Base-by-base conservation (phyloP, 2,113 vertebrate species). In the Xiphophorus couchianus region DNA sequence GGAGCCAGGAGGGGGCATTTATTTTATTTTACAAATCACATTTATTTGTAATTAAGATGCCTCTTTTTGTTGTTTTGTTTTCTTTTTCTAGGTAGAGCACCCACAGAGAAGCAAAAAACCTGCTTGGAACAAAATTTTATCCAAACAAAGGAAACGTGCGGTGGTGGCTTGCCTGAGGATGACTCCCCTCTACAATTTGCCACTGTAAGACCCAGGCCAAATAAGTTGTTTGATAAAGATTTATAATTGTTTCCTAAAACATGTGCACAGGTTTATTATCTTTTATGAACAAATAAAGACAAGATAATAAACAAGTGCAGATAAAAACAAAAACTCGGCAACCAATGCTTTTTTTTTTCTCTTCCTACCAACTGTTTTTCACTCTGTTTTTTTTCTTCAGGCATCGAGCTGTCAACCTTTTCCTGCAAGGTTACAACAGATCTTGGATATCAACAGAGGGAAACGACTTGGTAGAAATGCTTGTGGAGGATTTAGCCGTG, bases 111-210 rank as follows among this genome's bases (percentile, higher is more conserved):
- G 90, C 7, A 97, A 96, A 84, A 97, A 96, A 82, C 94, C 96
- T 4, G 93, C 95, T 0, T 96, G 96, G 96, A 95, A 96, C 78
- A 97, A 95, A n/a, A 88, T 98, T 13, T 89, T 99, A 1, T 98
- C 97, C 5, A 98, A 98, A 84, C 97, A 97, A 87, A 96, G 97
- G 76, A 98, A 98, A 86, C 94, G 97, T 82, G 97, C 97, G 0
- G 97, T 99, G 5, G 97, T 98, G 5, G 97, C 97, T 74, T 98
- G 97, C 77, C 96, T 99, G 69, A 95, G 96, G 77, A 98, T 99
- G 97, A 96, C 95, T 66, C 97, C 97, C 0, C 90, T 99, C 62
- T 99, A 99, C 87, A 98, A 98, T 73, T 88, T 98, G 48, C 97
- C 97, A 81, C 95, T 96, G 97, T 98, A 88, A 78, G 44, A 75